Evolutionary conservation across 2,797 vertebrate species (phyloP), one percentile per base, ranked within the genome.

Genomic region (Lagocephalus sceleratus): DNA sequence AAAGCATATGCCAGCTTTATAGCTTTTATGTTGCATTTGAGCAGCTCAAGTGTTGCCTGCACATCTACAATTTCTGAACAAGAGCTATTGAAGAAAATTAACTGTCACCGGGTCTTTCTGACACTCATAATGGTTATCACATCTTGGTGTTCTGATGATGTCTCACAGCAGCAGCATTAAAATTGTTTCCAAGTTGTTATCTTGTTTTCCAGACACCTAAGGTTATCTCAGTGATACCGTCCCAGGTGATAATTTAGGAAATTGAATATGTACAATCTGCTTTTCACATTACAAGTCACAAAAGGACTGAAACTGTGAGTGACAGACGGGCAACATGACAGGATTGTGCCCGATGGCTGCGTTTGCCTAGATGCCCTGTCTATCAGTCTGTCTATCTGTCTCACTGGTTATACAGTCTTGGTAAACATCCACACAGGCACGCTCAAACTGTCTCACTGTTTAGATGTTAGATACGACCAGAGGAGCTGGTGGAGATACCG

Each of bases 311-410:
- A 71, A 57, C 57, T 64, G 39, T 58, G 71, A 74, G 73, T 84
- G 81, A 86, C 78, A 73, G 82, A 88, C 82, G 87, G 81, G 79
- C 76, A 81, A 73, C 73, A 82, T 85, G 88, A 87, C 83, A 88
- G 79, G 65, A 56, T 62, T 68, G 79, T 72, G 79, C 71, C 77
- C 35, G 47, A 63, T 74, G 81, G 73, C 81, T 68, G 71, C 20
- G 71, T 54, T 75, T 77, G 79, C 69, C 72, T 82, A 63, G 75
- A 77, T 74, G 79, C n/a, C n/a, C n/a, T n/a, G n/a, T 65, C 79
- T 83, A 83, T 88, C 84, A 82, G 76, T 83, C 69, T 82, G 82
- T 83, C 77, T 87, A 40, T 74, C 66, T 54, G 59, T 75, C 75
- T 79, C 72, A 76, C 39, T 54, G 79, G 73, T 76, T 72, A 62